These are phyloP conservation scores for Nomada hirtipes DNA, from an alignment of 2,888 invertebrate genomes.

Conservation along the genomic window DNA sequence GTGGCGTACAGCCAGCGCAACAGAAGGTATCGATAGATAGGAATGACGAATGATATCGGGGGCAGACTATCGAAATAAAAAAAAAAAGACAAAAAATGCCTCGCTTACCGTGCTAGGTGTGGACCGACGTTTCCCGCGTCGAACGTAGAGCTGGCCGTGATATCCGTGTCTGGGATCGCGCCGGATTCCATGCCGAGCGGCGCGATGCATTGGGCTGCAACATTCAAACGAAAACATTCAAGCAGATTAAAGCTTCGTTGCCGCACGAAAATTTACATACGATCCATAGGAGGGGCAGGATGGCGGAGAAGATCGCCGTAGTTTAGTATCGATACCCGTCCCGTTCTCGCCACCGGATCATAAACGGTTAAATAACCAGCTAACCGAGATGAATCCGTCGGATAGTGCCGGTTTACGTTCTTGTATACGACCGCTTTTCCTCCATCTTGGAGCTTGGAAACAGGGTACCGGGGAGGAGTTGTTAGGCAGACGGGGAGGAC, in stretches of 20 bases:
- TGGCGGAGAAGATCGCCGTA: background rate
- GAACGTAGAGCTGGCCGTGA: constrained; percentile 88
- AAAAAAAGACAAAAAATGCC: constrained; percentile 24
- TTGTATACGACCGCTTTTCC: constrained; percentile 62
- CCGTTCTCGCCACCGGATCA: constrained; percentile 66
- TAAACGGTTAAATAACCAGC: constrained; percentile 80
- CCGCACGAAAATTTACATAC: constrained; percentile 45
- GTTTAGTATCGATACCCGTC: constrained; percentile 25
- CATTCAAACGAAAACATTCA: constrained; percentile 55
- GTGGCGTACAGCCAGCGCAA: constrained; percentile 42
- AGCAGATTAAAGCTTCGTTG: constrained; percentile 30
- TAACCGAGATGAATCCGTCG: constrained; percentile 77
- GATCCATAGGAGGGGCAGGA: background rate
- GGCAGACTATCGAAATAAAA: constrained; percentile 59
- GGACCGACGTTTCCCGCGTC: constrained; percentile 88
- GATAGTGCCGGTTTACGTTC: constrained; percentile 73
- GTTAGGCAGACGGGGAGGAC: constrained; percentile 51
- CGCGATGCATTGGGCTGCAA: constrained; percentile 86
- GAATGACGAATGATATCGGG: constrained; percentile 64
- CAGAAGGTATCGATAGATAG: constrained; percentile 67
- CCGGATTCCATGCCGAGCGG: constrained; percentile 89
- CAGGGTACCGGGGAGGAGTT: constrained; percentile 30
- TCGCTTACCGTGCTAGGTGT: constrained; percentile 87
- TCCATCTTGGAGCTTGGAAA: constrained; percentile 33
- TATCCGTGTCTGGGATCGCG: constrained; percentile 87